A percentile compares a stretch with the other conserved stretches of the same genome.
Evolutionary conservation across 1,140 invertebrate species (phyloP).

Genomic region (Trichoplusia ni): DNA sequence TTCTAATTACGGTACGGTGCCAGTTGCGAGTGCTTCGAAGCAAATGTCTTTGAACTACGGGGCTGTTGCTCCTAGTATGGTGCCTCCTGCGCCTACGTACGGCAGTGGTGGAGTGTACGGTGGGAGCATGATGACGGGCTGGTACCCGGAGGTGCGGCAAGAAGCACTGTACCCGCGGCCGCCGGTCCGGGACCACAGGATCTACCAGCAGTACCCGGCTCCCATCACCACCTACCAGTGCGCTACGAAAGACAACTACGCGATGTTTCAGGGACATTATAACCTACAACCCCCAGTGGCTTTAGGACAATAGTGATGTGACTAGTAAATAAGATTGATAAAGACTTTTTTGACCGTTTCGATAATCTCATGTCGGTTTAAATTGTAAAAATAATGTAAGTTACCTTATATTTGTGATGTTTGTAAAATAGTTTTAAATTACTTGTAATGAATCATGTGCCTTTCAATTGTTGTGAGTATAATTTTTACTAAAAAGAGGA

Average conservation of each 20-base stretch:
- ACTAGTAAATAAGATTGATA: background rate
- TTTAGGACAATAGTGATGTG: constrained; percentile 72
- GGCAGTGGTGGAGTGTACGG: constrained; percentile 54
- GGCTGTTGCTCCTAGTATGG: constrained; percentile 53
- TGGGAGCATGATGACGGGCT: constrained; percentile 45
- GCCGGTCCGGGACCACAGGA: constrained; percentile 53
- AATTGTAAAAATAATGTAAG: constrained; percentile 20
- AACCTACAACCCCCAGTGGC: constrained; percentile 75
- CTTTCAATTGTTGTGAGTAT: constrained; percentile 25
- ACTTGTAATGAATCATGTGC: constrained; percentile 24
- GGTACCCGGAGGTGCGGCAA: constrained; percentile 63
- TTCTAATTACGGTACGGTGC: constrained; percentile 65
- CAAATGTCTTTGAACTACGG: constrained; percentile 56
- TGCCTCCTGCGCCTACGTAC: constrained; percentile 49
- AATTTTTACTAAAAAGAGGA: background rate
- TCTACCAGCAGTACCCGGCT: constrained; percentile 72
- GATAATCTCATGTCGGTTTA: too few species aligned
- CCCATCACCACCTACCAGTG: constrained; percentile 71
- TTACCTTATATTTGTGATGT: constrained; percentile 36
- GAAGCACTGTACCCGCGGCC: constrained; percentile 56
- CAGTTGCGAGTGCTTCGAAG: constrained; percentile 40
- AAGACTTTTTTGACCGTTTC: too few species aligned
- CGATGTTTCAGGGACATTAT: constrained; percentile 79
- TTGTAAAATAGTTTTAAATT: constrained; percentile 23
- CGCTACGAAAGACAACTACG: constrained; percentile 76